phyloP scores from a whole-genome alignment of 2,113 vertebrate genomes.

The Morone saxatilis region DNA sequence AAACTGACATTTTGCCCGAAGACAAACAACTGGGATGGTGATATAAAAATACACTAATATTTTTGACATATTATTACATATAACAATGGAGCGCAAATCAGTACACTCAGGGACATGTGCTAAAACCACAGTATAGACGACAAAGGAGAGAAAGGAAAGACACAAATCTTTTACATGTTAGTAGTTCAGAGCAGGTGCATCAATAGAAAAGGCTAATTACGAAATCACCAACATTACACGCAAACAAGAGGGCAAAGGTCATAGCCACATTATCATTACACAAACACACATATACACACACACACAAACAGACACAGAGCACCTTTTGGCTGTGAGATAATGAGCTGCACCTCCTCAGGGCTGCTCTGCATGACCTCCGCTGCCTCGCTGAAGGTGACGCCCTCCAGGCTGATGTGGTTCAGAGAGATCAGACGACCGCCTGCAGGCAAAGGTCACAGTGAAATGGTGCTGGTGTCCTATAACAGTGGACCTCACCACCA shows the following conservation, averaged over 20 bases:
- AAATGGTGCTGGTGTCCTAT: constrained; percentile 33
- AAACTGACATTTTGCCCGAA: not conserved
- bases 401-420: constrained; percentile 91
- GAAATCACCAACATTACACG: not conserved
- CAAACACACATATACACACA: constrained; percentile 22
- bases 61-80: not conserved
- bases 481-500: constrained; percentile 6
- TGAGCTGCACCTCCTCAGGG: constrained; percentile 88
- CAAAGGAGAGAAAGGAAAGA: not conserved
- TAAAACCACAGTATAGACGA: not conserved
- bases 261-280: constrained; percentile 7
- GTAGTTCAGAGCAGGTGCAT: not conserved
- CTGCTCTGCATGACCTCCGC: constrained; percentile 92
- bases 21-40: not conserved
- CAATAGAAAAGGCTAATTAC: not conserved
- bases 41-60: not conserved
- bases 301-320: constrained; percentile 36
- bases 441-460: constrained; percentile 75
- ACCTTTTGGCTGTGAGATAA: constrained; percentile 93
- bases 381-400: constrained; percentile 89
- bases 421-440: constrained; percentile 92
- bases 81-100: not conserved
- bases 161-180: not conserved
- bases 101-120: not conserved
- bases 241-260: constrained; percentile 22